Evolutionary conservation across 2,113 vertebrate genomes (phyloP).

Genomic region (Myotis davidii): DNA sequence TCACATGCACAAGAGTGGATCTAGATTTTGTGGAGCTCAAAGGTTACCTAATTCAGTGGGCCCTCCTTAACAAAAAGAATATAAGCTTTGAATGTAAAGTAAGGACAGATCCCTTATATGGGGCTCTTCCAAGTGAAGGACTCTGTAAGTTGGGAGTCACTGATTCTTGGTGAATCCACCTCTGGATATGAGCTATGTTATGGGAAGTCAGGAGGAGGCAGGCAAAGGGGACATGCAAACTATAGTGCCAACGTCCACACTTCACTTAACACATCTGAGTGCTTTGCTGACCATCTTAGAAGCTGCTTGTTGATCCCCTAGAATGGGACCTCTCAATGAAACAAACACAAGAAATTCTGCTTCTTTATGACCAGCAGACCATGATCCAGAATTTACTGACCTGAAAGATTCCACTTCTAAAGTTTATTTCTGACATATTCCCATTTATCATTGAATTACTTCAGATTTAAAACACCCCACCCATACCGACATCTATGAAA

Average conservation of each 20-base stretch:
- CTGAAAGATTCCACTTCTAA: background rate
- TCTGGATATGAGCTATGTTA: background rate
- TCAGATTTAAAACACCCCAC: background rate
- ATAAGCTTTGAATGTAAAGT: background rate
- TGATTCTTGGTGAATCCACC: background rate
- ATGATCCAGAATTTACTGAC: background rate
- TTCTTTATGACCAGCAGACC: background rate
- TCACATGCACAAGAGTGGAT: background rate
- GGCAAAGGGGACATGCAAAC: background rate
- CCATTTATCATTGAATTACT: background rate
- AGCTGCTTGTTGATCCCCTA: background rate
- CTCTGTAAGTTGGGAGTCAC: background rate
- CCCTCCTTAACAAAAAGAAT: background rate
- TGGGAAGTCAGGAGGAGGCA: background rate
- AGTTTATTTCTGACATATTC: background rate
- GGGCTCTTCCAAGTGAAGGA: background rate
- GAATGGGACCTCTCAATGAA: background rate
- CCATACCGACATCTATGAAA: background rate
- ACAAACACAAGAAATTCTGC: background rate
- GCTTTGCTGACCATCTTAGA: background rate
- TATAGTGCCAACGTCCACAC: background rate
- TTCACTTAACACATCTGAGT: background rate
- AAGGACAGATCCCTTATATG: background rate
- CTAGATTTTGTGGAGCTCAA: background rate
- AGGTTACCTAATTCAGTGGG: background rate